These are phyloP conservation scores for Melanotaenia duboulayi DNA, from an alignment of 2,113 vertebrate species.

Conservation along the genomic window DNA sequence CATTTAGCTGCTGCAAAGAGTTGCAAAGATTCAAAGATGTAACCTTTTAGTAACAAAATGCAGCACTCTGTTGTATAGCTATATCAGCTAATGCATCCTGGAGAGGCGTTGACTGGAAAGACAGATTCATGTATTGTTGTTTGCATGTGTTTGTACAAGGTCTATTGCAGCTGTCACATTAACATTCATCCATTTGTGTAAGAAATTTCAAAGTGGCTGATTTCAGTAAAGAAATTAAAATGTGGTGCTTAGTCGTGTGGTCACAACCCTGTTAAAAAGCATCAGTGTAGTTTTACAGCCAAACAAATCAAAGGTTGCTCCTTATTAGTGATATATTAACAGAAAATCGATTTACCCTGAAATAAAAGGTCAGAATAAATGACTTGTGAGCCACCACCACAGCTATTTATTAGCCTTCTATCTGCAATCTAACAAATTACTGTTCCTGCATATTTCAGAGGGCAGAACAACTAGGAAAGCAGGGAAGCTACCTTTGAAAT, in stretches of 20 bases:
- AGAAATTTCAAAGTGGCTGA: constrained; percentile 49
- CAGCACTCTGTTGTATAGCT: not conserved
- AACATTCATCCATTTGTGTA: constrained; percentile 37
- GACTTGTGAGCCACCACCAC: constrained; percentile 69
- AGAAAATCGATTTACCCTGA: constrained; percentile 79
- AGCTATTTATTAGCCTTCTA: constrained; percentile 75
- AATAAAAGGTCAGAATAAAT: constrained; percentile 85
- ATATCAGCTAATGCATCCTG: not conserved
- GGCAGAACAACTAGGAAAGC: constrained; percentile 70
- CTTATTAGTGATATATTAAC: constrained; percentile 79
- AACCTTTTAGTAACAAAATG: constrained; percentile 9
- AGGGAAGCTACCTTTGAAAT: constrained; percentile 70
- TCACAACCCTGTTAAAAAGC: constrained; percentile 40
- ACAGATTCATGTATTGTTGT: not conserved
- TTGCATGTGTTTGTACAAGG: constrained; percentile 17
- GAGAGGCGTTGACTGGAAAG: not conserved
- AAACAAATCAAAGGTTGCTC: constrained; percentile 73
- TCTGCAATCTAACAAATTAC: constrained; percentile 78
- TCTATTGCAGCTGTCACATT: constrained; percentile 17
- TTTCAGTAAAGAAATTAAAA: constrained; percentile 58
- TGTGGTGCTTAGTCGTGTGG: constrained; percentile 22
- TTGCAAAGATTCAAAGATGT: too few species aligned
- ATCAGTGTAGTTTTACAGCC: constrained; percentile 57
- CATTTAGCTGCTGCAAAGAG: too few species aligned
- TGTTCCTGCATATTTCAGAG: constrained; percentile 54